phyloP scores from a whole-genome alignment of 23 tunicate species.

The Corella eumyota region DNA sequence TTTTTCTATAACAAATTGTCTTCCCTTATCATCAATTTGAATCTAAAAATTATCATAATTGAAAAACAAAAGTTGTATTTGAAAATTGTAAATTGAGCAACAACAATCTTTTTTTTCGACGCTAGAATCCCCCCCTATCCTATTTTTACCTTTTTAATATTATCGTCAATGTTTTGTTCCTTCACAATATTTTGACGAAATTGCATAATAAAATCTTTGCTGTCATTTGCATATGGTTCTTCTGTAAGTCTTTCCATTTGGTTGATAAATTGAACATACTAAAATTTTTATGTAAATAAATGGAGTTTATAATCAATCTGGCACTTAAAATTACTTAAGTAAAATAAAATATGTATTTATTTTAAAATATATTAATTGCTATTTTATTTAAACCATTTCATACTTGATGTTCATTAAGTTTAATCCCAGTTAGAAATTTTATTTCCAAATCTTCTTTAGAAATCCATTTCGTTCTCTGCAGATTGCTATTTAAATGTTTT shows the following conservation, averaged over 20 bases:
- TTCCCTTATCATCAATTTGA: conserved; percentile 30
- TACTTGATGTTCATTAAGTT: no score
- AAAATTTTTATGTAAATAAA: no score
- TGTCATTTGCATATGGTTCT: conserved; percentile 35
- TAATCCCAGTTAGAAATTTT: background rate
- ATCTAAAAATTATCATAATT: conserved; percentile 9
- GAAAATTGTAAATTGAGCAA: no score
- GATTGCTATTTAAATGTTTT: no score
- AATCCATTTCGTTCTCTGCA: background rate
- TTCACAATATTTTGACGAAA: conserved; percentile 13
- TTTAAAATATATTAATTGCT: no score
- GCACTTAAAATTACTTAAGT: background rate
- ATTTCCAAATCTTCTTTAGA: background rate
- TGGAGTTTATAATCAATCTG: conserved; percentile 1
- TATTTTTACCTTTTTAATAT: background rate
- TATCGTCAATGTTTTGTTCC: no score
- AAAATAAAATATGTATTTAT: no score
- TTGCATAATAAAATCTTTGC: conserved; percentile 70
- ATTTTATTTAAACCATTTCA: no score
- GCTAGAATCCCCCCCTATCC: background rate
- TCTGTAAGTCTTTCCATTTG: conserved; percentile 54
- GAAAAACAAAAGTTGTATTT: no score
- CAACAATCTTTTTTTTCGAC: background rate
- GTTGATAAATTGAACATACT: conserved; percentile 37
- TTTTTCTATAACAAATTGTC: conserved; percentile 17